A percentile compares a stretch with the other conserved stretches of the same genome.
Evolutionary conservation across 2,797 vertebrate genomes (phyloP).

Genomic region (Chaenodraco wilsoni): DNA sequence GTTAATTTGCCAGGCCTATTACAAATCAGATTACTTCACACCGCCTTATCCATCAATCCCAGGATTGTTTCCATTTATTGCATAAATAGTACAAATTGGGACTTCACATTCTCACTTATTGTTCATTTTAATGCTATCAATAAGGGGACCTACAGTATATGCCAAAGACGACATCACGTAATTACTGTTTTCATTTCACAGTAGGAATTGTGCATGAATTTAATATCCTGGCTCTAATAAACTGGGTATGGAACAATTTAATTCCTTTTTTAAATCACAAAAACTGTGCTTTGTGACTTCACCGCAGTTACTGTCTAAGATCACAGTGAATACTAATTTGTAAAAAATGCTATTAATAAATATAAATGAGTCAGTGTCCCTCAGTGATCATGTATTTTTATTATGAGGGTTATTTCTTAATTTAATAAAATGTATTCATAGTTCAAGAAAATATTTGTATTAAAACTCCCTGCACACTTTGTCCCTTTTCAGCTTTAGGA

Average conservation of each 20-base stretch:
- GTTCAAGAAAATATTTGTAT: slow-evolving; percentile 12
- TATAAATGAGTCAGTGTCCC: slow-evolving; percentile 28
- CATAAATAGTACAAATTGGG: background rate
- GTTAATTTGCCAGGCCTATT: background rate
- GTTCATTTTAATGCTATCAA: background rate
- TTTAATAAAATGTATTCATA: slow-evolving; percentile 20
- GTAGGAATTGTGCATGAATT: background rate
- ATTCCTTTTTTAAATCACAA: background rate
- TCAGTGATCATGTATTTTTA: slow-evolving; percentile 18
- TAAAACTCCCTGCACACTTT: background rate
- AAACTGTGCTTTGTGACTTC: background rate
- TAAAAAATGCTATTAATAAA: slow-evolving; percentile 28
- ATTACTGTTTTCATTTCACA: slow-evolving; percentile 14
- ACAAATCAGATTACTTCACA: background rate
- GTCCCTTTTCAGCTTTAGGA: slow-evolving; percentile 30
- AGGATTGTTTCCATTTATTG: background rate
- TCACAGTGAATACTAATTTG: slow-evolving; percentile 31
- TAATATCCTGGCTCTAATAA: background rate
- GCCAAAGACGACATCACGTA: background rate
- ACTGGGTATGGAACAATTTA: background rate
- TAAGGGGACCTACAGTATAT: background rate
- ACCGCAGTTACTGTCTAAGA: slow-evolving; percentile 11
- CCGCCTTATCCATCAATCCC: background rate
- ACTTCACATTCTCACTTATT: background rate
- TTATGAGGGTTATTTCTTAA: slow-evolving; percentile 24